These are phyloP conservation scores for Athalia circularis DNA, from an alignment of 2,888 invertebrate genomes.

Conservation along the genomic window DNA sequence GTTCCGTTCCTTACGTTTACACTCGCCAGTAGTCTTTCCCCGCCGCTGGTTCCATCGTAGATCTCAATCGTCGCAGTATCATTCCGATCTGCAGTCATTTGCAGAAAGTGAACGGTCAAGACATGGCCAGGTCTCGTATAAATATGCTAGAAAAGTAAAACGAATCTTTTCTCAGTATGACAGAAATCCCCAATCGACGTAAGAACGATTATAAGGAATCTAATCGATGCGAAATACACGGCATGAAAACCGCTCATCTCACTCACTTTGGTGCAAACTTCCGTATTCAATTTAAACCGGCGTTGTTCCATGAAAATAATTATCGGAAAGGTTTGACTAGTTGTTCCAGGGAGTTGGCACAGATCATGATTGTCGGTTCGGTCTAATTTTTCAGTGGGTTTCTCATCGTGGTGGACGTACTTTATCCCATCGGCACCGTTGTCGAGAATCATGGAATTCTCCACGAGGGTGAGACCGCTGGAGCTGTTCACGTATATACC, in stretches of 20 bases:
- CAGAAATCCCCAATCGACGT: not conserved
- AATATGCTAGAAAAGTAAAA: conserved; percentile 76
- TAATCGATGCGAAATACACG: not conserved
- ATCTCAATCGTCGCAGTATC: conserved; percentile 85
- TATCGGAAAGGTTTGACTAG: conserved; percentile 91
- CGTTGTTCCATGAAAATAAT: conserved; percentile 89
- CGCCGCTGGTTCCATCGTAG: conserved; percentile 85
- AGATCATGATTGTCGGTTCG: conserved; percentile 88
- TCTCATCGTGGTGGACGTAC: conserved; percentile 88
- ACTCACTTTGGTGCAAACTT: conserved; percentile 83
- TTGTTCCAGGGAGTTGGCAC: conserved; percentile 88
- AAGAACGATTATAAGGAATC: not conserved
- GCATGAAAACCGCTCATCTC: not conserved
- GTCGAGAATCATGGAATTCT: conserved; percentile 85
- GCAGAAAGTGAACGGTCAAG: conserved; percentile 89
- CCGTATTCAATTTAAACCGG: conserved; percentile 81
- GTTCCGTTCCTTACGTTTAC: conserved; percentile 89
- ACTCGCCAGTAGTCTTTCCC: conserved; percentile 82
- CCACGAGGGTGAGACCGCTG: conserved; percentile 86
- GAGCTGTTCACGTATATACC: conserved; percentile 94
- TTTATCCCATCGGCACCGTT: conserved; percentile 95
- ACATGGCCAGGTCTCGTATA: conserved; percentile 86
- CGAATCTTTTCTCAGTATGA: not conserved
- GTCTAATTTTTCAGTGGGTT: conserved; percentile 85
- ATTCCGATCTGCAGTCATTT: conserved; percentile 86